A percentile compares a stretch with the other conserved stretches of the same genome.
phyloP scores from a whole-genome alignment of 1,140 invertebrate genomes.

The Melanaphis sacchari region DNA sequence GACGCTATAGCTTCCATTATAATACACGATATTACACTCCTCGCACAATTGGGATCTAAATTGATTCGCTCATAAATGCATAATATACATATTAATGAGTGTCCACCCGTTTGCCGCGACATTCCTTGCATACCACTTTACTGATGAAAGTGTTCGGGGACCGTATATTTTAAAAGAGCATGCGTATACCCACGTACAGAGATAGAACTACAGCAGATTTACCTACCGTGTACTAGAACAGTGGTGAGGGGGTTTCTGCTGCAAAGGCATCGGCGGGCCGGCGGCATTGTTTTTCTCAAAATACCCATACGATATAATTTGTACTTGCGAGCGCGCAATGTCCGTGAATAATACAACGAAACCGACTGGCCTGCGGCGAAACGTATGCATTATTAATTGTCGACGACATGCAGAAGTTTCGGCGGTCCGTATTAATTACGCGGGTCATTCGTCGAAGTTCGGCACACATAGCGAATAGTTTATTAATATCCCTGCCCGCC shows the following conservation, averaged over 20 bases:
- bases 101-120: not conserved
- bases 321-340: not conserved
- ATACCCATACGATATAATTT: not conserved
- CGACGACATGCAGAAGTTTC: slow-evolving; percentile 18
- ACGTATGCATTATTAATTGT: slow-evolving; percentile 38
- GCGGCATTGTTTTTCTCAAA: not conserved
- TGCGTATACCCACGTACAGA: not conserved
- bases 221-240: not conserved
- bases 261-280: not conserved
- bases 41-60: not conserved
- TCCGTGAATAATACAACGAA: not conserved
- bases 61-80: not conserved
- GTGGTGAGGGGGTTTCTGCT: not conserved
- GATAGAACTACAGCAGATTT: not conserved
- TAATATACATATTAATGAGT: not conserved
- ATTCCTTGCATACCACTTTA: not conserved
- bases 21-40: not conserved
- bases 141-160: not conserved
- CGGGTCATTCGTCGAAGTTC: slow-evolving; percentile 14
- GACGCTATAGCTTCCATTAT: not conserved
- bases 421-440: not conserved
- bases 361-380: not conserved
- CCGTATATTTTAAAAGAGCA: not conserved
- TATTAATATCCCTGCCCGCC: not conserved
- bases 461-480: not conserved